phyloP scores from a whole-genome alignment of 2,888 invertebrate genomes.

The Sesia bembeciformis region DNA sequence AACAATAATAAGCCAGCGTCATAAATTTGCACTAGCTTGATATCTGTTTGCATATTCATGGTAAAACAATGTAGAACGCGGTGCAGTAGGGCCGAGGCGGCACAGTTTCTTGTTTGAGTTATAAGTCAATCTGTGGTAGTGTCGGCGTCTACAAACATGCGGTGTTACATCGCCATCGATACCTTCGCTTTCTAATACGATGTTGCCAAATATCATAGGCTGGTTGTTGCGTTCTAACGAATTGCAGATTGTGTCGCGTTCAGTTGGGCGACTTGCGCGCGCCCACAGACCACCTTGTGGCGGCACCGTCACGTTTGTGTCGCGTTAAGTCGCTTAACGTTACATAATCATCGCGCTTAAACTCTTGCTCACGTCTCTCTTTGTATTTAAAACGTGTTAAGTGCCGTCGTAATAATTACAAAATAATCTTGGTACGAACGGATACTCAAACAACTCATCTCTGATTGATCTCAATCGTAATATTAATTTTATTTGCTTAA shows the following conservation, averaged over 20 bases:
- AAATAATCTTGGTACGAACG: conserved; percentile 25
- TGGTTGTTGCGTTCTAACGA: conserved; percentile 22
- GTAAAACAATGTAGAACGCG: conserved; percentile 54
- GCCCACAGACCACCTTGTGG: too few species aligned
- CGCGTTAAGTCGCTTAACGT: conserved; percentile 19
- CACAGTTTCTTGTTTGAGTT: conserved; percentile 65
- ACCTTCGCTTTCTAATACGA: conserved; percentile 53
- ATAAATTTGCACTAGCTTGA: conserved; percentile 17
- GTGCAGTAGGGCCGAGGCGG: conserved; percentile 61
- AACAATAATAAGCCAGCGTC: conserved; percentile 13
- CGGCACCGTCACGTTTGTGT: too few species aligned
- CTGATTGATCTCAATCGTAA: too few species aligned
- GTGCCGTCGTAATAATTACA: conserved; percentile 39
- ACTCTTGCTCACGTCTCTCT: conserved; percentile 38
- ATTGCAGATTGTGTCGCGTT: conserved; percentile 11
- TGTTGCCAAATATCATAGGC: conserved; percentile 47
- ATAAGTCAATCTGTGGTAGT: conserved; percentile 66
- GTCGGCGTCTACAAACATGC: conserved; percentile 44
- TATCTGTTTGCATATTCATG: conserved; percentile 58
- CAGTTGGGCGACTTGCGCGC: too few species aligned
- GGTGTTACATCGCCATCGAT: conserved; percentile 39
- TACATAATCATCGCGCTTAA: conserved; percentile 42
- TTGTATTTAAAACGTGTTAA: conserved; percentile 54
- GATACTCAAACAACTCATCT: not conserved
- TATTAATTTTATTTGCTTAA: too few species aligned